Base-by-base conservation (phyloP, 2,797 vertebrate species). In the Myotis vivesi region DNA sequence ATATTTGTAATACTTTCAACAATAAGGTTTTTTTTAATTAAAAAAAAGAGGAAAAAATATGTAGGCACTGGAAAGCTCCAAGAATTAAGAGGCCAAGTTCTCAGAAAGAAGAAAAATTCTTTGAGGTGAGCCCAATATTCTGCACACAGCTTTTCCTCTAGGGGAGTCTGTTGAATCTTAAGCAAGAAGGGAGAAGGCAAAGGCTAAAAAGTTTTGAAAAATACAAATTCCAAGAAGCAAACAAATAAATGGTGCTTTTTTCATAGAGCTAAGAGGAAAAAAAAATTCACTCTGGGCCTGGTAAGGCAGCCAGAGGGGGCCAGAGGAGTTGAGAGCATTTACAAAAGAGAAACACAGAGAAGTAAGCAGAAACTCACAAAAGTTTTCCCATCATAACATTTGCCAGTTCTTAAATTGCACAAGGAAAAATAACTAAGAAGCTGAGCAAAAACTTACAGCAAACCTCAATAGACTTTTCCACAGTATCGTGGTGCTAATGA, bases 181-280 rank as follows among this genome's bases (percentile, higher is more conserved):
- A 88, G 53, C n/a, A 91, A 82, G 9, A 94, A 7, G 22, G 8
- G 8, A 91, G 25, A 77, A 87, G 8, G 22, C 10, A 85, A 20
- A 69, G 12, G n/a, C 33, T 80, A 69, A 75, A 84, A 88, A 41
- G 2, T 38, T 84, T 64, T 62, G 5, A 49, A 57, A 22, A 92
- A 83, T 51, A 38, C 38, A 91, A 91, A 81, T 92, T 80, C 33
- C 44, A 73, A 94, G 22, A 95, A 51, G 30, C 53, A 81, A 91
- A 88, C 30, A 84, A 72, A 25, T 25, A 38, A 88, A 3, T 12
- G 44, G 28, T 76, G 23, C 8, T 75, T 76, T 93, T 87, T 12
- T 91, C n/a, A 38, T 16, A 57, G 22, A 92, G 23, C 59, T 62
- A 66, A 90, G 28, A 57, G 81, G 81, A 6, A 22, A 77, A 88